phyloP scores from a whole-genome alignment of 2,113 vertebrate genomes.

The Xenopus laevis region DNA sequence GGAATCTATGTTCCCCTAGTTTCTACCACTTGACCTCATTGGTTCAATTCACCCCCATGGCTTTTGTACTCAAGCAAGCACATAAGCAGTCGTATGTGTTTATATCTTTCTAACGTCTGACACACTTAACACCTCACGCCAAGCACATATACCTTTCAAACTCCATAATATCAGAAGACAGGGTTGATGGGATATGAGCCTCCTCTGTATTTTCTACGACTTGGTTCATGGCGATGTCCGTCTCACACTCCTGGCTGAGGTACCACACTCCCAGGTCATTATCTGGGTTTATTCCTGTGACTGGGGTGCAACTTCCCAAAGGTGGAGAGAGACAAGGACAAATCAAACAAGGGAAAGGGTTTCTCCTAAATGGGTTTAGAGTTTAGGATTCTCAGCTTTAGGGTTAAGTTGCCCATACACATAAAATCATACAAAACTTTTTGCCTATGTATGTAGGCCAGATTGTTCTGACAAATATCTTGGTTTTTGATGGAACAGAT shows the following conservation, averaged over 20 bases:
- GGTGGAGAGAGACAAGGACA: conserved; percentile 22
- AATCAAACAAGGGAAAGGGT: conserved; percentile 9
- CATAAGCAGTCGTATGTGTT: too few species aligned
- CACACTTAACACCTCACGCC: too few species aligned
- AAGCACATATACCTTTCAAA: conserved; percentile 68
- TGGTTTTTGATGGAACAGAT: neutral
- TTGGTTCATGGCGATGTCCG: conserved; percentile 37
- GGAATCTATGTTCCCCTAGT: too few species aligned
- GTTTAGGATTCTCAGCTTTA: too few species aligned
- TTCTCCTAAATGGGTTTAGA: too few species aligned
- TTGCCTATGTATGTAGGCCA: conserved; percentile 13
- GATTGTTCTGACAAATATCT: neutral
- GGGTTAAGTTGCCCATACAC: too few species aligned
- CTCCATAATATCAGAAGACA: conserved; percentile 63
- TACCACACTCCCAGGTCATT: conserved; percentile 36
- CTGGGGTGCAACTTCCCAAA: neutral
- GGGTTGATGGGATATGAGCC: conserved; percentile 24
- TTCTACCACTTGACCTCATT: too few species aligned
- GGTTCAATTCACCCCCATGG: too few species aligned
- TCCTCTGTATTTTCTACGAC: conserved; percentile 48
- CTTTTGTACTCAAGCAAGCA: too few species aligned
- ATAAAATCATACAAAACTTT: neutral
- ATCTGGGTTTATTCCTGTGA: conserved; percentile 41
- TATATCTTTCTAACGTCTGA: too few species aligned
- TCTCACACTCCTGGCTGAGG: conserved; percentile 49